Evolutionary conservation across 2,888 invertebrate species (phyloP).

Genomic region (Tanaodytes sp.): DNA sequence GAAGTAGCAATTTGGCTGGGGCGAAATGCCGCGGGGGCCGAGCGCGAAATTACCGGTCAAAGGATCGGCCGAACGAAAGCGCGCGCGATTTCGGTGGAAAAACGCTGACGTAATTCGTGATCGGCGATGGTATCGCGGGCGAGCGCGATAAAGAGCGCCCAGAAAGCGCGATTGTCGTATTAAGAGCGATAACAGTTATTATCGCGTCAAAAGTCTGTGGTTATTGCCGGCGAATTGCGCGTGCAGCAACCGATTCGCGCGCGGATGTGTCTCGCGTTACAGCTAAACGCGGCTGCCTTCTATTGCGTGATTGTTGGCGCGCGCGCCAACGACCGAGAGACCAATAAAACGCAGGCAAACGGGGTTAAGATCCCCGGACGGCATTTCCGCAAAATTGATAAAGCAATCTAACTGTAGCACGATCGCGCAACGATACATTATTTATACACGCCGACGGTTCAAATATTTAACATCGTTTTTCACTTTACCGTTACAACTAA

Average conservation of each 20-base stretch:
- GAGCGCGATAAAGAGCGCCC: conserved; percentile 21
- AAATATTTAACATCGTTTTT: conserved; percentile 16
- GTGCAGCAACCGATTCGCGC: too few species aligned
- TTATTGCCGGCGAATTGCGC: conserved; percentile 34
- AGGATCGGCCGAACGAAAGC: conserved; percentile 30
- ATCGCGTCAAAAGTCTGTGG: conserved; percentile 31
- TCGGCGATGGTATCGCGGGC: conserved; percentile 15
- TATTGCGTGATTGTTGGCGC: conserved; percentile 12
- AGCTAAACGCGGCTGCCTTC: too few species aligned
- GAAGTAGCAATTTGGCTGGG: conserved; percentile 39
- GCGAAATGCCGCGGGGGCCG: conserved; percentile 24
- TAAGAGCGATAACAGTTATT: conserved; percentile 36
- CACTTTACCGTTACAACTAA: conserved; percentile 21
- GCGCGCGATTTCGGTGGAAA: conserved; percentile 37
- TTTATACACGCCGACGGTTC: background rate
- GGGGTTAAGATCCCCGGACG: conserved; percentile 3
- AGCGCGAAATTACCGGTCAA: conserved; percentile 6
- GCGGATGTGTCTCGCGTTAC: conserved; percentile 17
- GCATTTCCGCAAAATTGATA: conserved; percentile 19
- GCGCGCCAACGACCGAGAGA: too few species aligned
- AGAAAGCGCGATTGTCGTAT: conserved; percentile 40
- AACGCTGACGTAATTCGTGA: conserved; percentile 13
- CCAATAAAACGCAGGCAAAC: too few species aligned
- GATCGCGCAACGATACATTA: conserved; percentile 2
- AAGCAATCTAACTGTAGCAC: conserved; percentile 23